phyloP scores from a whole-genome alignment of 2,113 vertebrate species.

The Salvator merianae region DNA sequence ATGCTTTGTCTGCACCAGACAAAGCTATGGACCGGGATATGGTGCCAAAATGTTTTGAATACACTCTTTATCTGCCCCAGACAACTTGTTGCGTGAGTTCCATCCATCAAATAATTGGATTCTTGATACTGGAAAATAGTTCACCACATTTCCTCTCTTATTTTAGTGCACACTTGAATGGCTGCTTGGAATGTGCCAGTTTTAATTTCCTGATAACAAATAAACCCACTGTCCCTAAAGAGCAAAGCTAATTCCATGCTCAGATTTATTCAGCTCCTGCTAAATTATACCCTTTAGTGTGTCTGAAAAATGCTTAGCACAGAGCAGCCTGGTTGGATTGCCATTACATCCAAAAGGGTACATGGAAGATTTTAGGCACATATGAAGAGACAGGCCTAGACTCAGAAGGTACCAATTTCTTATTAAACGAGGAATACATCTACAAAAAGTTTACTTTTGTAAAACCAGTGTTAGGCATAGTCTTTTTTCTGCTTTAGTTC shows the following conservation, averaged over 20 bases:
- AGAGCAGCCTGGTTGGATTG: neutral
- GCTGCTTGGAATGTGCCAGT: constrained; percentile 3
- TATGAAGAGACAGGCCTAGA: neutral
- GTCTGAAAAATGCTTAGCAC: constrained; percentile 19
- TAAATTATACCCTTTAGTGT: neutral
- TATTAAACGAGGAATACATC: neutral
- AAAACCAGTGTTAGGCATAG: constrained; percentile 4
- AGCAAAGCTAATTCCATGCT: constrained; percentile 4
- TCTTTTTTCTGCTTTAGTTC: too few relatives aligned
- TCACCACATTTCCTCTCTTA: constrained; percentile 1
- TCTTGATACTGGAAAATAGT: constrained; percentile 14
- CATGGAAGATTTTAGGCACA: neutral
- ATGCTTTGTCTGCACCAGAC: too few relatives aligned
- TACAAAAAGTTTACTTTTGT: constrained; percentile 2
- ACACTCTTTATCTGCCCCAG: neutral
- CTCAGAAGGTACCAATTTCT: neutral
- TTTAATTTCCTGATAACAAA: constrained; percentile 44
- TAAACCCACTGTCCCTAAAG: neutral
- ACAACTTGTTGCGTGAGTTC: neutral
- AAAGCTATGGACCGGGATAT: too few relatives aligned
- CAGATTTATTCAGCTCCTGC: neutral
- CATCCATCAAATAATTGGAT: constrained; percentile 28
- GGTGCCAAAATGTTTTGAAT: too few relatives aligned
- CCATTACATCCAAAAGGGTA: neutral
- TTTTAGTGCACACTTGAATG: neutral